phyloP scores from a whole-genome alignment of 2,888 invertebrate species.

The Leptinotarsa tumamoca region DNA sequence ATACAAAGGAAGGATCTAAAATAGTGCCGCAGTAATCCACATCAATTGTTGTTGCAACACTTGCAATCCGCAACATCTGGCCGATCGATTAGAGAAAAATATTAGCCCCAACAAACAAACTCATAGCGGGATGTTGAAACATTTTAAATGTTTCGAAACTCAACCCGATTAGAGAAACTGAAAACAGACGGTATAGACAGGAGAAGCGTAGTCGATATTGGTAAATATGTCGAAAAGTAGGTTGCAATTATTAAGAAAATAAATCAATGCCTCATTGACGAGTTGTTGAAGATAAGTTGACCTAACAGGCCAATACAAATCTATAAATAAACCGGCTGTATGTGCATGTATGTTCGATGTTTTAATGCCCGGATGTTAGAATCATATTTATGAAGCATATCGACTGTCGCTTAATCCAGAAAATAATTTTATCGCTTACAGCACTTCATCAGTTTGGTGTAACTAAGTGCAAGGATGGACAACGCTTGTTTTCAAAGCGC shows the following conservation, averaged over 20 bases:
- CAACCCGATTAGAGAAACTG: constrained; percentile 10
- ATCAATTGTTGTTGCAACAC: constrained; percentile 7
- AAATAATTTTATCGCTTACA: no score
- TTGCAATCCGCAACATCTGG: constrained; percentile 2
- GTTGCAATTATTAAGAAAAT: constrained; percentile 26
- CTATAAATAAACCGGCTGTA: constrained; percentile 1
- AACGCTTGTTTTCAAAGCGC: no score
- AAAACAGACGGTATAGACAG: constrained; percentile 10
- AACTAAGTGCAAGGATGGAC: no score
- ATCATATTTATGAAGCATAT: no score
- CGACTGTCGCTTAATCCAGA: no score
- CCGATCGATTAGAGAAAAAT: constrained; percentile 4
- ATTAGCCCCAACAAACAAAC: constrained; percentile 13
- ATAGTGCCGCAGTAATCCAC: background rate
- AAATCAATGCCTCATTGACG: constrained; percentile 10
- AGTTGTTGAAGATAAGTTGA: background rate
- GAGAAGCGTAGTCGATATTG: constrained; percentile 3
- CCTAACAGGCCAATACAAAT: background rate
- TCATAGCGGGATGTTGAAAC: constrained; percentile 5
- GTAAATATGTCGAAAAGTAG: constrained; percentile 26
- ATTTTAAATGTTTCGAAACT: constrained; percentile 21
- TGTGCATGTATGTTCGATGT: background rate
- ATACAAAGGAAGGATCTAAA: background rate
- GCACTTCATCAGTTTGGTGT: no score
- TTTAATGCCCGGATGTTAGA: no score